A percentile compares a stretch with the other conserved stretches of the same genome.
Evolutionary conservation across 2,113 vertebrate species (phyloP).

Genomic region (Struthidea cinerea): DNA sequence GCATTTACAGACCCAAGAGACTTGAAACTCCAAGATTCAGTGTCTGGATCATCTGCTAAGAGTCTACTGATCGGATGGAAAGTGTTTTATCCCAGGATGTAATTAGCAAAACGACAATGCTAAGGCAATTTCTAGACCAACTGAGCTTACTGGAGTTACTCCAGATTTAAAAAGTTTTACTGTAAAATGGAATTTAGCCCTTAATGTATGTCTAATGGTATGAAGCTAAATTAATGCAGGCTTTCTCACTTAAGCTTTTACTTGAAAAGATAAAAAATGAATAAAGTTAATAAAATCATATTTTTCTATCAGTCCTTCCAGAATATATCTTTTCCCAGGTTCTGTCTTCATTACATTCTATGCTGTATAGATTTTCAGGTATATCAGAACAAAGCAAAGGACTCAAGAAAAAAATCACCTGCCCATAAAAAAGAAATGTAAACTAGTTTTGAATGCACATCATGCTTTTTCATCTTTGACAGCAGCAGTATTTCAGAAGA

Average conservation of each 20-base stretch:
- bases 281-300: not conserved
- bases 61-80: not conserved
- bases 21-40: not conserved
- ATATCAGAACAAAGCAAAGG: slow-evolving; percentile 21
- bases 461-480: slow-evolving; percentile 66
- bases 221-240: not conserved
- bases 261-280: not conserved
- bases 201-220: not conserved
- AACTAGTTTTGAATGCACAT: slow-evolving; percentile 66
- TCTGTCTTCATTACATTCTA: not conserved
- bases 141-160: not conserved
- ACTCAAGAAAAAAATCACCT: slow-evolving; percentile 30
- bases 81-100: not conserved
- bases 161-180: not conserved
- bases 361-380: not conserved
- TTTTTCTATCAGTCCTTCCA: not conserved
- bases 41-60: not conserved
- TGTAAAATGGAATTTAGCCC: not conserved
- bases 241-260: slow-evolving; percentile 14
- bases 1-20: not conserved
- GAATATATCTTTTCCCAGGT: not conserved
- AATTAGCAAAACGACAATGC: slow-evolving; percentile 11
- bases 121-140: slow-evolving; percentile 11
- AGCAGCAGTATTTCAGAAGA: slow-evolving; percentile 71
- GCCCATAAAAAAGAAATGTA: slow-evolving; percentile 39